Percentiles rank a stretch among this genome's conserved stretches.
These are phyloP conservation scores for Lordiphosa fenestrarum DNA, from an alignment of 2,888 invertebrate genomes.

Conservation along the genomic window DNA sequence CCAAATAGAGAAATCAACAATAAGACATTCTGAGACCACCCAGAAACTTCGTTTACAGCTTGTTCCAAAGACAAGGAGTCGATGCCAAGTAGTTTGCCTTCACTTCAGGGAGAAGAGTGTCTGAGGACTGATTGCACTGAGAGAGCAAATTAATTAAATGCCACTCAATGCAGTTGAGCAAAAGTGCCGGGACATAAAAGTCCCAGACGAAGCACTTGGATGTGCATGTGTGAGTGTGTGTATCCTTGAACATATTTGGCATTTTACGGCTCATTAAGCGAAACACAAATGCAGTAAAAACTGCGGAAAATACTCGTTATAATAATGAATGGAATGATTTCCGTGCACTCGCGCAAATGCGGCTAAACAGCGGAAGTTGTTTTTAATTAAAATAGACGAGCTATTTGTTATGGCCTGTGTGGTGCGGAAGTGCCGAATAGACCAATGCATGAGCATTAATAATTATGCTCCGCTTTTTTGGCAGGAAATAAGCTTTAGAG, in stretches of 20 bases:
- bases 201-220: neutral
- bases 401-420: conserved; percentile 44
- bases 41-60: conserved; percentile 46
- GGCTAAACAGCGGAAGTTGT: conserved; percentile 56
- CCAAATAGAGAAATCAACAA: conserved; percentile 6
- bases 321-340: conserved; percentile 53
- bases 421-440: conserved; percentile 43
- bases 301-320: conserved; percentile 46
- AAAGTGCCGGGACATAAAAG: conserved; percentile 3
- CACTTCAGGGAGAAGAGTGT: conserved; percentile 2
- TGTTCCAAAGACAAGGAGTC: conserved; percentile 12
- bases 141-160: conserved; percentile 69
- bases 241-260: conserved; percentile 19
- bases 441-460: conserved; percentile 6
- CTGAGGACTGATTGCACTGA: conserved; percentile 31
- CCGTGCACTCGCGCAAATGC: conserved; percentile 22
- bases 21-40: conserved; percentile 3
- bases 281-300: conserved; percentile 19
- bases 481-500: no score
- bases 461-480: no score
- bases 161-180: conserved; percentile 52
- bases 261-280: conserved; percentile 35
- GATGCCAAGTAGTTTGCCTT: neutral
- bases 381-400: conserved; percentile 67
- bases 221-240: conserved; percentile 5